A percentile compares a stretch with the other conserved stretches of the same genome.
phyloP scores from a whole-genome alignment of 2,797 vertebrate genomes.

The Liasis olivaceus region DNA sequence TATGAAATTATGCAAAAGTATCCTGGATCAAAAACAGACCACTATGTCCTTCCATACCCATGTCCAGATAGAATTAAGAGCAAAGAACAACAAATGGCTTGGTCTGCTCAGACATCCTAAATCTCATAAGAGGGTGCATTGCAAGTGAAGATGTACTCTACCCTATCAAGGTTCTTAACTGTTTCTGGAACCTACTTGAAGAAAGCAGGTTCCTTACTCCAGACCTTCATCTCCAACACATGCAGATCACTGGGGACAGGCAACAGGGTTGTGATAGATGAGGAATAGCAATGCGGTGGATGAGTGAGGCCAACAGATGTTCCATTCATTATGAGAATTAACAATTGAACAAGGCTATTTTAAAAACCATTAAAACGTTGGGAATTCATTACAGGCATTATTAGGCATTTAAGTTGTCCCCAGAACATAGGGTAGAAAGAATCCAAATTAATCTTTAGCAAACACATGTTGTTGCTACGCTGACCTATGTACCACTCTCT shows the following conservation, averaged over 20 bases:
- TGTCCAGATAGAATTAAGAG: neutral
- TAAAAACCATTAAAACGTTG: neutral
- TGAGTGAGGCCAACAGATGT: neutral
- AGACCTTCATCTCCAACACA: neutral
- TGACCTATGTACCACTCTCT: neutral
- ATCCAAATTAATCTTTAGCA: neutral
- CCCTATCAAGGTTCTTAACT: neutral
- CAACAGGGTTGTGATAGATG: neutral
- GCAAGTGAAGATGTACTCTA: neutral
- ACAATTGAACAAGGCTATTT: neutral
- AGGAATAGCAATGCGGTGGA: neutral
- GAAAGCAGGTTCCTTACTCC: neutral
- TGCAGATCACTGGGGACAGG: too few relatives aligned
- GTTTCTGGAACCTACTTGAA: neutral
- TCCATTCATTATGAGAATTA: neutral
- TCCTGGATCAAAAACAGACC: neutral
- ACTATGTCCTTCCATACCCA: neutral
- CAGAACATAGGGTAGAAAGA: neutral
- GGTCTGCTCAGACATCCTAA: neutral
- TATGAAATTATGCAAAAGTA: neutral
- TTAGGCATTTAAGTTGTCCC: neutral
- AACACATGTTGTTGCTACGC: neutral
- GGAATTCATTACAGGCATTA: neutral
- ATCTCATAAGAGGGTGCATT: neutral
- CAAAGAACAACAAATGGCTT: neutral